Percentiles rank a stretch among this genome's conserved stretches.
Evolutionary conservation across 2,888 invertebrate genomes (phyloP).

Genomic region (Chalcis sispes): DNA sequence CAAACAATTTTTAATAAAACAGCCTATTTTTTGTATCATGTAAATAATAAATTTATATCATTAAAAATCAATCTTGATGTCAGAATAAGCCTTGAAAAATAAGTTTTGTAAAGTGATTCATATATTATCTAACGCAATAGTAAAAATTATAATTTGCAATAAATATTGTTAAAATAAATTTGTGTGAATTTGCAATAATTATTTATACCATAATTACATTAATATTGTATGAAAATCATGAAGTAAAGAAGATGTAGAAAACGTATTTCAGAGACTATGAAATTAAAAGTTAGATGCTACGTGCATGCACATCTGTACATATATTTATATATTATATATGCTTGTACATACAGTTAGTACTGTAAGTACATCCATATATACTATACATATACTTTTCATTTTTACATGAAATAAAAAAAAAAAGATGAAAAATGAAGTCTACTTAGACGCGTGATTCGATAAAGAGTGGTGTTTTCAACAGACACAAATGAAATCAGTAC

Average conservation of each 20-base stretch:
- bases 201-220: not conserved
- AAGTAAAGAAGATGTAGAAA: conserved; percentile 9
- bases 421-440: conserved; percentile 14
- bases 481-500: conserved; percentile 59
- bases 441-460: conserved; percentile 26
- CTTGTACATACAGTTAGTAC: conserved; percentile 53
- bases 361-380: conserved; percentile 24
- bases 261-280: conserved; percentile 40
- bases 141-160: not conserved
- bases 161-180: no score
- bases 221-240: not conserved
- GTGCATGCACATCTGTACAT: conserved; percentile 39
- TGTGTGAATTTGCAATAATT: not conserved
- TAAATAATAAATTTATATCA: conserved; percentile 9
- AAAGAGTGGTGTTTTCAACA: conserved; percentile 40
- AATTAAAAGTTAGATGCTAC: conserved; percentile 34
- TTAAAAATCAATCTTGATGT: not conserved
- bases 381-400: conserved; percentile 39
- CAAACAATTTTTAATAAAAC: not conserved
- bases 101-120: conserved; percentile 1
- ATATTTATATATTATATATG: conserved; percentile 60
- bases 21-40: not conserved
- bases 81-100: conserved; percentile 19
- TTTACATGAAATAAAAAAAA: conserved; percentile 33
- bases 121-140: no score